Conservation (phyloP, 1,140 invertebrate species). For the Brachionus paranguensis region DNA sequence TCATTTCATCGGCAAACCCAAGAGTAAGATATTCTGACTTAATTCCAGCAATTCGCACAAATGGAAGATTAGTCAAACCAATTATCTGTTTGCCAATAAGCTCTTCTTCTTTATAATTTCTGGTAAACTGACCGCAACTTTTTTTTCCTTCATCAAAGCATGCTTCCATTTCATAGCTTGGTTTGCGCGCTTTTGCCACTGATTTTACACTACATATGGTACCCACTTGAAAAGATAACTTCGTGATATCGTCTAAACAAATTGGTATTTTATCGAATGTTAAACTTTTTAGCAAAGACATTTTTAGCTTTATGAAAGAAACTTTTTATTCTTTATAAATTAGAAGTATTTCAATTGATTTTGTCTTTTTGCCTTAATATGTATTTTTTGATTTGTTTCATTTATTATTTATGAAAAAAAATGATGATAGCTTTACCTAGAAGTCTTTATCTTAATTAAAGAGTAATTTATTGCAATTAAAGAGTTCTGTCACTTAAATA, state of each 20-base stretch:
- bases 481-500: too few relatives aligned
- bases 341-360: too few relatives aligned
- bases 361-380: too few relatives aligned
- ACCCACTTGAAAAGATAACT: neutral
- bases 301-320: neutral
- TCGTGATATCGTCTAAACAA: neutral
- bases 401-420: too few relatives aligned
- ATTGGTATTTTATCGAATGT: neutral
- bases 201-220: neutral
- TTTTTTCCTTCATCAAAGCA: neutral
- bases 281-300: neutral
- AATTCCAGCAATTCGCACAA: neutral
- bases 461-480: too few relatives aligned
- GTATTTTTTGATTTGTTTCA: too few relatives aligned
- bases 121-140: neutral
- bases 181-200: neutral
- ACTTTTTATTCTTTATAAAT: too few relatives aligned
- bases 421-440: too few relatives aligned
- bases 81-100: neutral
- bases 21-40: neutral
- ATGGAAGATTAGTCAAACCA: neutral
- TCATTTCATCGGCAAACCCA: neutral
- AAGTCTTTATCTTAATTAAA: too few relatives aligned
- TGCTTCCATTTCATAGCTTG: neutral
- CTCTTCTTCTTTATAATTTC: neutral